Base-by-base conservation (phyloP, 2,113 vertebrate species). In the Amazona vittata region DNA sequence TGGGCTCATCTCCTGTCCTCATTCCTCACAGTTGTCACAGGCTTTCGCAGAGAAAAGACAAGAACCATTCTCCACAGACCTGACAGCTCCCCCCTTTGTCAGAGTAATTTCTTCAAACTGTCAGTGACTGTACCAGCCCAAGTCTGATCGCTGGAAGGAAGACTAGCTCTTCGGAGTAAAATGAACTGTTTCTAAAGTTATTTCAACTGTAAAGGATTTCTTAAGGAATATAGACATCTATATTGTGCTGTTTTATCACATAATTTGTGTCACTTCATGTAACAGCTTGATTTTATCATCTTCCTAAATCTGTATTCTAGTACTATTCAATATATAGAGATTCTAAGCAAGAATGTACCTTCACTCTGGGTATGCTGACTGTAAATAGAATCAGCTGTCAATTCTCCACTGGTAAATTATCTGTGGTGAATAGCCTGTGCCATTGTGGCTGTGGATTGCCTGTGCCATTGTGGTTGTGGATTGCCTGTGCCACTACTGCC, bases 1-100 rank as follows among this genome's bases (percentile, higher is more conserved):
- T 84, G n/a, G 64, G 35, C 67, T 67, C 24, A 33, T 78, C 15
- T 33, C 13, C 19, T 80, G 20, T 92, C 69, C 70, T 26, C 80
- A 12, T 81, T 90, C 41, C 89, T 93, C 50, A 60, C 15, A 57
- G 59, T 44, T 12, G 2, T 89, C 69, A 44, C 3, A 6, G 64
- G 35, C 75, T 83, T 94, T 95, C 76, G 60, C 68, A 69, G 50
- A 80, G 80, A 64, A 89, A 77, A 87, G 37, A 41, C 4, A 28
- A 90, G 79, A 94, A 41, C 57, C 18, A 4, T 87, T 94, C 47
- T 83, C 83, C 20, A 12, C 7, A 57, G 94, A 85, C 35, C 50
- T 83, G 82, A 73, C 75, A 90, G 39, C 60, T 93, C 81, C 15
- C 24, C 86, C 37, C 71, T 77, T 90, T 94, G 85, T 94, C 83